Evolutionary conservation across 2,113 vertebrate genomes (phyloP), one percentile per base, ranked within the genome.

Genomic region (Chelonoidis abingdonii): DNA sequence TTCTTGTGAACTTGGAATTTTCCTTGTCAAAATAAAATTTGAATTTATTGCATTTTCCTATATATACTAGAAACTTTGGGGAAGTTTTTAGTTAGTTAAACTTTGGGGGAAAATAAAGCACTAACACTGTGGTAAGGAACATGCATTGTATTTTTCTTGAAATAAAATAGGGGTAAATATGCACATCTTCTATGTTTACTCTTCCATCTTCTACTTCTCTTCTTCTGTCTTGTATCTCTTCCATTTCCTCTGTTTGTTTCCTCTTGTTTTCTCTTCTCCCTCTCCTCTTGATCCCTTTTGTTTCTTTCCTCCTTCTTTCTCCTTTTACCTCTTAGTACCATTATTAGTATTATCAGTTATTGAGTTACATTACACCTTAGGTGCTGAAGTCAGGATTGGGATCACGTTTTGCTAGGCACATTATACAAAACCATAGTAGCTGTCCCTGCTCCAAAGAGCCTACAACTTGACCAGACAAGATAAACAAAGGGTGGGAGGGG

Each of bases 1-100:
- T 80, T 8, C 1, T 41, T 94, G 65, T 84, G 78, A 69, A 7
- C 65, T 96, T 94, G 41, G n/a, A 83, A 91, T 96, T 41, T 93
- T 86, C 75, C 38, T 57, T 72, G 65, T 92, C 6, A 79, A 92
- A 94, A 72, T 54, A 31, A 44, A 7, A 25, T 69, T 85, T 82
- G 52, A 94, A 4, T 93, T 22, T 62, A 27, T 10, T 57, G 14
- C 24, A n/a, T 44, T 80, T 86, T 89, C 0, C 2, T 92, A 0
- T 72, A 54, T 54, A 54, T 54, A 22, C 21, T 21, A 22, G 21
- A 54, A 54, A 54, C 17, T 53, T 53, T 53, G 52, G 52, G 17
- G 52, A 53, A 53, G 52, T 53, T 88, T 86, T 88, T 78, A n/a
- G 62, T 93, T 87, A 79, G 21, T 25, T 49, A 76, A 27, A 87